Evolutionary conservation across 1,140 invertebrate species (phyloP).

Genomic region (Pectinophora gossypiella): DNA sequence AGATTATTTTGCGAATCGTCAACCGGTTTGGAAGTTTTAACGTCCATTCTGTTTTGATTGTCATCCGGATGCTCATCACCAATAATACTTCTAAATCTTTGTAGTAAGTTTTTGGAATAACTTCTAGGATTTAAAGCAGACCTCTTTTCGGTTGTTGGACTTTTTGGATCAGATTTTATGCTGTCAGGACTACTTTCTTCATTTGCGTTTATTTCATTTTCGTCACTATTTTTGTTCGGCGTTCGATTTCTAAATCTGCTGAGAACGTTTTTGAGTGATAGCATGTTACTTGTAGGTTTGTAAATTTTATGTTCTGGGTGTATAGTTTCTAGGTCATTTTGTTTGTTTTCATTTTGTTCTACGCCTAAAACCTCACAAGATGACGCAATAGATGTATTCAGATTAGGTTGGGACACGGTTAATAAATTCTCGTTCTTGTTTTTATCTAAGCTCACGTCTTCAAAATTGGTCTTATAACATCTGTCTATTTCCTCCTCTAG

Average conservation of each 20-base stretch:
- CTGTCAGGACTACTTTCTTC: conserved; percentile 47
- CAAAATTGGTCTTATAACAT: conserved; percentile 72
- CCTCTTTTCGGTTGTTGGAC: conserved; percentile 55
- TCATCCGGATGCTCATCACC: conserved; percentile 70
- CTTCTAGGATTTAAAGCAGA: conserved; percentile 66
- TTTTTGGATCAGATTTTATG: conserved; percentile 58
- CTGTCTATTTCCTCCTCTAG: conserved; percentile 71
- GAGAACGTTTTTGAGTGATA: conserved; percentile 68
- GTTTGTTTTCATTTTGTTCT: conserved; percentile 46
- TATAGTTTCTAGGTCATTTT: conserved; percentile 66
- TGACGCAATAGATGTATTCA: conserved; percentile 63
- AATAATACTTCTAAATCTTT: conserved; percentile 75
- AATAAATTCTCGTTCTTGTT: conserved; percentile 56
- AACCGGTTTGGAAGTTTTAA: conserved; percentile 19
- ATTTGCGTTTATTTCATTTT: conserved; percentile 51
- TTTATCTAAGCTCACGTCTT: conserved; percentile 50
- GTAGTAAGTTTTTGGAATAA: conserved; percentile 72
- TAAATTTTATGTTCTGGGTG: conserved; percentile 89
- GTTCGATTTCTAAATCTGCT: conserved; percentile 65
- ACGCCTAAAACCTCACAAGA: conserved; percentile 64
- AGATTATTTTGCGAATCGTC: conserved; percentile 29
- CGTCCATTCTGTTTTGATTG: conserved; percentile 44
- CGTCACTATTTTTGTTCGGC: conserved; percentile 52
- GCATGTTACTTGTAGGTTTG: conserved; percentile 73
- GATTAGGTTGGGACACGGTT: conserved; percentile 44